Evolutionary conservation across 1,140 invertebrate genomes (phyloP).

Genomic region (Chlorops oryzae): DNA sequence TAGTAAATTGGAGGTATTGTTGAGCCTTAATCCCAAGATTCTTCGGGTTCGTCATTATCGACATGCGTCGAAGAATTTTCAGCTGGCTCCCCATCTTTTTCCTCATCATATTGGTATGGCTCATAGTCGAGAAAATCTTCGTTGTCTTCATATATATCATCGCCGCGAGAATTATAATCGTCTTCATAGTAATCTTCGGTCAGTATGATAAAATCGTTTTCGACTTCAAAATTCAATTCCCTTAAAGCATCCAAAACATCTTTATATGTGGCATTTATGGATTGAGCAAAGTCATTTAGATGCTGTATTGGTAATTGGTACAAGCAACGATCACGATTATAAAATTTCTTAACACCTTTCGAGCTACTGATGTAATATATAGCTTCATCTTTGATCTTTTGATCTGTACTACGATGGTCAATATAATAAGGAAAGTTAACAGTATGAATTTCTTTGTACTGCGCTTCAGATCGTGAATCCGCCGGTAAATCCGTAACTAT

Average conservation of each 20-base stretch:
- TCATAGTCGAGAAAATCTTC: too few species aligned
- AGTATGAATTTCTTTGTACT: constrained; percentile 24
- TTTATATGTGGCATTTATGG: constrained; percentile 14
- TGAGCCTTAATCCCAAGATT: too few species aligned
- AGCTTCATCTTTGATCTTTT: constrained; percentile 48
- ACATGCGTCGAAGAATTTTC: too few species aligned
- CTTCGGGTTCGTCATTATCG: too few species aligned
- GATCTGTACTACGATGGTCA: constrained; percentile 35
- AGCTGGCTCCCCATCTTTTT: too few species aligned
- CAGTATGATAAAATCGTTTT: constrained; percentile 18
- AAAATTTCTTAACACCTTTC: constrained; percentile 25
- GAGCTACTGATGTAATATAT: constrained; percentile 47
- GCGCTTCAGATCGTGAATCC: neutral
- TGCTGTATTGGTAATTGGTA: constrained; percentile 50
- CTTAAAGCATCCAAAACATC: constrained; percentile 20
- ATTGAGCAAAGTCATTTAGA: constrained; percentile 14
- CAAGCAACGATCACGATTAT: constrained; percentile 29
- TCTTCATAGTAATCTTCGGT: constrained; percentile 16
- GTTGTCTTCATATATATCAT: too few species aligned
- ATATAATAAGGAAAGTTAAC: constrained; percentile 41
- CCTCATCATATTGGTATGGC: too few species aligned
- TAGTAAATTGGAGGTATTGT: too few species aligned
- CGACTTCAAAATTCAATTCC: constrained; percentile 17
- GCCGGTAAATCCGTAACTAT: constrained; percentile 1
- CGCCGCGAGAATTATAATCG: too few species aligned